These are phyloP conservation scores for Lates japonicus DNA, from an alignment of 2,797 vertebrate species.

Conservation along the genomic window DNA sequence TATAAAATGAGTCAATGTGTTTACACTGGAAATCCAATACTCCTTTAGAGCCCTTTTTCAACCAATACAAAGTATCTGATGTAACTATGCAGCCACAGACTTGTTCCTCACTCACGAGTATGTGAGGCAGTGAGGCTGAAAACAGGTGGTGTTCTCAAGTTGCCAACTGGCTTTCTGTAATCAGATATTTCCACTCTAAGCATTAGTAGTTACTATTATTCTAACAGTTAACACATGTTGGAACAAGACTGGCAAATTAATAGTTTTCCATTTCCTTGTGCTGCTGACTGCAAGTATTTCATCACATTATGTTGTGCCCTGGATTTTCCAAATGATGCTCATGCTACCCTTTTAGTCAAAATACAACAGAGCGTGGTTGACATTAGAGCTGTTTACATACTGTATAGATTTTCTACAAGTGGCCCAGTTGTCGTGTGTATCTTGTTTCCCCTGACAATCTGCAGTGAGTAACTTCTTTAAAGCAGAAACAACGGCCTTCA, in stretches of 20 bases:
- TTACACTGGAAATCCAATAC: slow-evolving; percentile 72
- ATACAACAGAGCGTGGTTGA: not conserved
- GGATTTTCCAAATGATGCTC: slow-evolving; percentile 47
- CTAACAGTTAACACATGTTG: not conserved
- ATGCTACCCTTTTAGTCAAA: slow-evolving; percentile 17
- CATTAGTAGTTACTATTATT: not conserved
- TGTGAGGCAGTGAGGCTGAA: slow-evolving; percentile 1
- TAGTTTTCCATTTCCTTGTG: not conserved
- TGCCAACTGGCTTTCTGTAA: not conserved
- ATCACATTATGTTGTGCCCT: not conserved
- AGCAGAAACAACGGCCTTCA: not conserved
- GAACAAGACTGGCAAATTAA: not conserved
- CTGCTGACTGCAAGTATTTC: not conserved
- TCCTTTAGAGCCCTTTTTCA: slow-evolving; percentile 25
- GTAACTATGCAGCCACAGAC: slow-evolving; percentile 1
- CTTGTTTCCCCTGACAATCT: not conserved
- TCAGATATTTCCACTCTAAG: not conserved
- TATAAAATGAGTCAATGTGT: slow-evolving; percentile 75
- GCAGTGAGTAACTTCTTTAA: slow-evolving; percentile 1
- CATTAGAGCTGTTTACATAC: slow-evolving; percentile 41
- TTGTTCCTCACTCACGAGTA: not conserved
- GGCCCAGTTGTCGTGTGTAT: not conserved
- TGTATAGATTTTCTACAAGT: slow-evolving; percentile 57
- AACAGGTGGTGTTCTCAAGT: not conserved
- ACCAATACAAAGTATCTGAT: slow-evolving; percentile 25